phyloP scores from a whole-genome alignment of 2,888 invertebrate genomes.

The Crepidodera aurea region DNA sequence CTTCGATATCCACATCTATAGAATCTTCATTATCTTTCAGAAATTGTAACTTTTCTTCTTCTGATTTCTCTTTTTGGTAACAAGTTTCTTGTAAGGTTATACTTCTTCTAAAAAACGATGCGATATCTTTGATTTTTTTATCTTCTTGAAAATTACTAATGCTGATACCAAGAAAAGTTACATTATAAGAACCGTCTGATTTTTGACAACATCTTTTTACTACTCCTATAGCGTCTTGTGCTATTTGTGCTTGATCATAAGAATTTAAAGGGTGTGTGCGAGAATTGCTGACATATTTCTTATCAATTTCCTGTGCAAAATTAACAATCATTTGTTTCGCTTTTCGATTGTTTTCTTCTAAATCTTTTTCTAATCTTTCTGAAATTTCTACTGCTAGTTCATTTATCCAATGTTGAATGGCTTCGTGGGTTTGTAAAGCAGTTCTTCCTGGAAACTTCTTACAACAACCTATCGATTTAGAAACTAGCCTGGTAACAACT shows the following conservation, averaged over 20 bases:
- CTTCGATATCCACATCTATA: not conserved
- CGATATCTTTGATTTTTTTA: slow-evolving; percentile 61
- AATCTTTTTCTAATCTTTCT: slow-evolving; percentile 83
- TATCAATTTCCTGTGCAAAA: slow-evolving; percentile 67
- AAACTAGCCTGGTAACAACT: slow-evolving; percentile 82
- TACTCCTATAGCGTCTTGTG: slow-evolving; percentile 71
- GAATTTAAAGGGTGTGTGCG: slow-evolving; percentile 69
- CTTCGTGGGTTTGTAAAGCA: slow-evolving; percentile 72
- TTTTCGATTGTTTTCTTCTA: slow-evolving; percentile 79
- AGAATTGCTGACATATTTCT: slow-evolving; percentile 70
- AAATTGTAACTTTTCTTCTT: not conserved
- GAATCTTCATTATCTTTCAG: not conserved
- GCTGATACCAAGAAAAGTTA: slow-evolving; percentile 79
- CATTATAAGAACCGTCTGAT: slow-evolving; percentile 58
- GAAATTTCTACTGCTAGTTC: slow-evolving; percentile 84
- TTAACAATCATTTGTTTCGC: slow-evolving; percentile 83
- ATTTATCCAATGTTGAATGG: slow-evolving; percentile 80
- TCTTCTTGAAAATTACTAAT: slow-evolving; percentile 79
- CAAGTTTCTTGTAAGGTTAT: not conserved
- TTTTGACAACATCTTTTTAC: slow-evolving; percentile 66
- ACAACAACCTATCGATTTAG: slow-evolving; percentile 95
- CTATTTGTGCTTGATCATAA: slow-evolving; percentile 74
- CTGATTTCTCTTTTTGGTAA: not conserved
- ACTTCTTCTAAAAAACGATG: slow-evolving; percentile 47
- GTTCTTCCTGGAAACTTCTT: slow-evolving; percentile 90